Evolutionary conservation across 2,888 invertebrate genomes (phyloP).

Genomic region (Pegoplata infirma): DNA sequence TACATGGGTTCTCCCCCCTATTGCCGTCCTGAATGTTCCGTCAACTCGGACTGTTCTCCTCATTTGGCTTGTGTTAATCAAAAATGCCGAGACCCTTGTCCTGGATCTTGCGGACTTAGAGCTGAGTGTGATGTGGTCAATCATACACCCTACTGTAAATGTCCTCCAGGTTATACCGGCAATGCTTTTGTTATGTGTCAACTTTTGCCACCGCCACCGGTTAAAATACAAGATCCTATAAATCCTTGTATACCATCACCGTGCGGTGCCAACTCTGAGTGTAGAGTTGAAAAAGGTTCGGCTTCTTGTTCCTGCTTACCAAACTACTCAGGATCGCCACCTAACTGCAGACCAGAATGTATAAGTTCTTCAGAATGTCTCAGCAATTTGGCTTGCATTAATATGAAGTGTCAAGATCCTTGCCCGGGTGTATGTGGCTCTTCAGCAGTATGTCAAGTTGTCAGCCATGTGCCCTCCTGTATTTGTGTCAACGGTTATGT

Average conservation of each 20-base stretch:
- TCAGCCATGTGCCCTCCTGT: slow-evolving; percentile 88
- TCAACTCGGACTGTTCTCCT: slow-evolving; percentile 85
- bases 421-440: slow-evolving; percentile 88
- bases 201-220: slow-evolving; percentile 71
- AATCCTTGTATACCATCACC: slow-evolving; percentile 83
- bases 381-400: slow-evolving; percentile 86
- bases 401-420: slow-evolving; percentile 87
- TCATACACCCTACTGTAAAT: slow-evolving; percentile 85
- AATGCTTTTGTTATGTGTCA: slow-evolving; percentile 85
- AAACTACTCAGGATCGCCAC: slow-evolving; percentile 85
- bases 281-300: slow-evolving; percentile 79
- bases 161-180: slow-evolving; percentile 83
- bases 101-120: slow-evolving; percentile 85
- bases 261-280: slow-evolving; percentile 82
- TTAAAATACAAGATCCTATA: slow-evolving; percentile 70
- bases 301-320: slow-evolving; percentile 85
- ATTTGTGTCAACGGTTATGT: slow-evolving; percentile 78
- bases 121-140: slow-evolving; percentile 85
- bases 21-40: slow-evolving; percentile 87
- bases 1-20: slow-evolving; percentile 87
- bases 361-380: slow-evolving; percentile 86
- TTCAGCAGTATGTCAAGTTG: slow-evolving; percentile 85
- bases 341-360: slow-evolving; percentile 88
- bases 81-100: slow-evolving; percentile 87
- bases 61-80: slow-evolving; percentile 85